These are phyloP conservation scores for Campylorhamphus procurvoides DNA, from an alignment of 2,113 vertebrate species.

Conservation along the genomic window DNA sequence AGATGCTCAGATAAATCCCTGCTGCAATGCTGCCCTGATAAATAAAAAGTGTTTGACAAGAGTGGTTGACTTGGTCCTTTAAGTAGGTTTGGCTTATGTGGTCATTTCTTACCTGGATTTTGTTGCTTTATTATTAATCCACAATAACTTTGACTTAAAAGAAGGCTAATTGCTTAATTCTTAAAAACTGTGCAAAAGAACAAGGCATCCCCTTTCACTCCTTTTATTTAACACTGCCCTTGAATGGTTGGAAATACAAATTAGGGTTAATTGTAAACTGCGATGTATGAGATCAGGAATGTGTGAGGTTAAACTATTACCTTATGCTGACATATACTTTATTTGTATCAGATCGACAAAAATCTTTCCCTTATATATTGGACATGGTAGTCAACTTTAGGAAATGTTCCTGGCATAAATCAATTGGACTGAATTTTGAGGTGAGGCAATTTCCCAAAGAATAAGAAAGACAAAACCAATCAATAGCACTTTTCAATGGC, in stretches of 20 bases:
- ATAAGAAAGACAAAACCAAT: neutral
- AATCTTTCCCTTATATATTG: neutral
- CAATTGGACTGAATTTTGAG: neutral
- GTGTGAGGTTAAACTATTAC: neutral
- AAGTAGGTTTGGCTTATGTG: neutral
- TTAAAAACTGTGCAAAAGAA: neutral
- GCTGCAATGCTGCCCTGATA: neutral
- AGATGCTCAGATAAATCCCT: neutral
- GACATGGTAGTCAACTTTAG: neutral
- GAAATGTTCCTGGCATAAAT: conserved; percentile 5
- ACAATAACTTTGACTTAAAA: neutral
- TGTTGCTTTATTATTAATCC: neutral
- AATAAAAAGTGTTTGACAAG: neutral
- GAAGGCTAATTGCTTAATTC: neutral
- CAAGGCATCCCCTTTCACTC: neutral
- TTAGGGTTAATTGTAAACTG: neutral
- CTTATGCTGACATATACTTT: neutral
- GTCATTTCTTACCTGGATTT: neutral
- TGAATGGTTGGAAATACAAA: neutral
- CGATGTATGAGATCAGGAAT: neutral
- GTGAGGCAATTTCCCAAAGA: neutral
- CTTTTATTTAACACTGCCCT: neutral
- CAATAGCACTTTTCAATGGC: neutral
- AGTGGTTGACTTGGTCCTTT: neutral
- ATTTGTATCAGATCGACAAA: neutral